These are phyloP conservation scores for Phymanthus crucifer DNA, from an alignment of 92 coral and sea anemone species.

Conservation along the genomic window DNA sequence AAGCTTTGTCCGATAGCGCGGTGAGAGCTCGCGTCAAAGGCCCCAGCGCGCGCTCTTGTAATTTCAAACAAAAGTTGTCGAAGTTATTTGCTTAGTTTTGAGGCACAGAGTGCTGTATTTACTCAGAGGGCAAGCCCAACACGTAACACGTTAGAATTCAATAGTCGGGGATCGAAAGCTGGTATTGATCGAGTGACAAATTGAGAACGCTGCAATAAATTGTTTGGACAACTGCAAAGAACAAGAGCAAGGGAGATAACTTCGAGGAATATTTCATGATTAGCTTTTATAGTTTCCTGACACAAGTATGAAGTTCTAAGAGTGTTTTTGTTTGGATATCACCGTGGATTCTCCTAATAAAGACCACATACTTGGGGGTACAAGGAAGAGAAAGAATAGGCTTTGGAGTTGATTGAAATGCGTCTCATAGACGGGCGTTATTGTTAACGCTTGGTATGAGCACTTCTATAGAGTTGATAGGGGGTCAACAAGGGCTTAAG, in stretches of 20 bases:
- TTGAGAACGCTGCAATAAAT: not conserved
- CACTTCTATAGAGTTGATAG: slow-evolving; percentile 19
- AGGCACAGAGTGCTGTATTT: not conserved
- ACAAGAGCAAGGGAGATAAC: not conserved
- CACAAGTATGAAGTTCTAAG: not conserved
- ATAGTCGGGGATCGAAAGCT: not conserved
- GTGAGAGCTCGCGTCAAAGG: not conserved
- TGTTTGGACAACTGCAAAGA: not conserved
- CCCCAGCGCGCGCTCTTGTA: not conserved
- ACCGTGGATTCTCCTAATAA: not conserved
- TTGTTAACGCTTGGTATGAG: slow-evolving; percentile 12
- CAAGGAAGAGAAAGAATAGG: not conserved
- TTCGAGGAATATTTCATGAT: not conserved
- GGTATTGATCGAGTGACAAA: not conserved
- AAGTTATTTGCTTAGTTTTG: not conserved
- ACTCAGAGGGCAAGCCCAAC: not conserved
- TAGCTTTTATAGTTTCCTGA: not conserved
- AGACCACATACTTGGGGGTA: not conserved
- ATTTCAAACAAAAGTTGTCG: not conserved
- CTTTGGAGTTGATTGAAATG: slow-evolving; percentile 1
- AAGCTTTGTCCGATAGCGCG: not conserved
- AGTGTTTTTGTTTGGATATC: not conserved
- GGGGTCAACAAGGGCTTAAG: slow-evolving; percentile 8
- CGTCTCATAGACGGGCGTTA: slow-evolving; percentile 15
- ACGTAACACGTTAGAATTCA: not conserved